Conservation (phyloP, 2,113 vertebrate genomes). For the Delphinus delphis region DNA sequence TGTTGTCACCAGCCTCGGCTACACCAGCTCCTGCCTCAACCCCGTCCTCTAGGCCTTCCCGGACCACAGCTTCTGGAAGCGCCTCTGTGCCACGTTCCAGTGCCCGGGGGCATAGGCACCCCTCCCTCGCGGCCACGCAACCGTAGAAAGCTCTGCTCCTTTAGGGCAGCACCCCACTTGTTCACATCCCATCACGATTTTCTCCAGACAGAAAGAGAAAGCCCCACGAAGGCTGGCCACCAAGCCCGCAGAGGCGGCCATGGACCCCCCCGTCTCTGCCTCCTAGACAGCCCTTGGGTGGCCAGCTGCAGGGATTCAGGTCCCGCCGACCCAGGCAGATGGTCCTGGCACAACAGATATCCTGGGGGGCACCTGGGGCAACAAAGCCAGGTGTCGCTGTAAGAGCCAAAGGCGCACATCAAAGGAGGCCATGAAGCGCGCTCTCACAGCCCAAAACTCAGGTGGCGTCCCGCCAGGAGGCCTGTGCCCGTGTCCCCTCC, state of each 20-base stretch:
- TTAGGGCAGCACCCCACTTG: fast-evolving
- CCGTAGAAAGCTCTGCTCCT: not conserved
- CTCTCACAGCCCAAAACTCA: no score
- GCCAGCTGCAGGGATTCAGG: not conserved
- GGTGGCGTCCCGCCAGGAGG: no score
- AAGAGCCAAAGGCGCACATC: not conserved
- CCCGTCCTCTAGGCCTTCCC: conserved; percentile 93
- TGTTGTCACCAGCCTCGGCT: conserved; percentile 93
- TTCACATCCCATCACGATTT: not conserved
- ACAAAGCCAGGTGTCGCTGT: not conserved
- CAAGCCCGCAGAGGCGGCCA: not conserved
- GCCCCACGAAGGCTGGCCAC: not conserved
- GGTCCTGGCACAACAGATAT: not conserved
- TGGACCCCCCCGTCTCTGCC: conserved; percentile 48
- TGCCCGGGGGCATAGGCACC: conserved; percentile 85
- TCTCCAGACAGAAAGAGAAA: not conserved
- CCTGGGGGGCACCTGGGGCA: not conserved
- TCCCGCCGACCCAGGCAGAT: not conserved
- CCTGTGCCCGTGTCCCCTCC: not conserved
- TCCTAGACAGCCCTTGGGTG: conserved; percentile 50
- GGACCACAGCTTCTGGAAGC: conserved; percentile 92
- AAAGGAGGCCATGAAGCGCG: fast-evolving
- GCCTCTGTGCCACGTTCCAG: conserved; percentile 88
- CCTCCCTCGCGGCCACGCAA: no score
- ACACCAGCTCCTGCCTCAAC: conserved; percentile 93